phyloP scores from a whole-genome alignment of 2,888 invertebrate species.

The Muscina levida region DNA sequence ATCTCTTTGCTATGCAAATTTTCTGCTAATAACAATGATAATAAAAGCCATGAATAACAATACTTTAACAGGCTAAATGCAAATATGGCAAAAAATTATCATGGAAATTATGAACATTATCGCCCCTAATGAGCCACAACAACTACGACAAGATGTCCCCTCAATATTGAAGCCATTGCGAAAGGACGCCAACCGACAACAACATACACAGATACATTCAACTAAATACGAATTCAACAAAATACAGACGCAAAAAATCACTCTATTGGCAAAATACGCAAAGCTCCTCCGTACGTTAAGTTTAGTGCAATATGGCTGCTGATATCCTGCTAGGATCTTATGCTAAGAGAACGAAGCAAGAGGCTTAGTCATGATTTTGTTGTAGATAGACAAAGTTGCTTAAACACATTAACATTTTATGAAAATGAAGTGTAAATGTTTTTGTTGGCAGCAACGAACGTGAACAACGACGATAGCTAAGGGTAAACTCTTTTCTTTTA shows the following conservation, averaged over 20 bases:
- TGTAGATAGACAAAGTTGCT: constrained; percentile 13
- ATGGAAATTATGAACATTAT: constrained; percentile 32
- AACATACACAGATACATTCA: not conserved
- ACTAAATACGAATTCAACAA: not conserved
- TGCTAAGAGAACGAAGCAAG: not conserved
- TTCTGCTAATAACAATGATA: constrained; percentile 31
- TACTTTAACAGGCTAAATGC: constrained; percentile 13
- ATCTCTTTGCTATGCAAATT: not conserved
- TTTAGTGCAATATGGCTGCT: constrained; percentile 6
- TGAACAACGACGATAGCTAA: not conserved
- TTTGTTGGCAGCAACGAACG: not conserved
- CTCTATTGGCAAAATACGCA: not conserved
- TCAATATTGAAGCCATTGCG: not conserved
- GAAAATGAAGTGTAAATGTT: constrained; percentile 33
- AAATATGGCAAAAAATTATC: constrained; percentile 40
- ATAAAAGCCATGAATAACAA: constrained; percentile 32
- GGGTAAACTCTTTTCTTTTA: not conserved
- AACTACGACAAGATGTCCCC: not conserved
- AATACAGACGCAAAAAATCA: not conserved
- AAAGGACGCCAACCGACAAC: not conserved
- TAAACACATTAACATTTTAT: constrained; percentile 27
- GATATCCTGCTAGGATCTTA: not conserved
- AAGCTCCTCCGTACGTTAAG: not conserved
- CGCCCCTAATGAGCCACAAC: constrained; percentile 1
- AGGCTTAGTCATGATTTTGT: constrained; percentile 4